Evolutionary conservation across 2,113 vertebrate species (phyloP).

Genomic region (Saccopteryx bilineata): DNA sequence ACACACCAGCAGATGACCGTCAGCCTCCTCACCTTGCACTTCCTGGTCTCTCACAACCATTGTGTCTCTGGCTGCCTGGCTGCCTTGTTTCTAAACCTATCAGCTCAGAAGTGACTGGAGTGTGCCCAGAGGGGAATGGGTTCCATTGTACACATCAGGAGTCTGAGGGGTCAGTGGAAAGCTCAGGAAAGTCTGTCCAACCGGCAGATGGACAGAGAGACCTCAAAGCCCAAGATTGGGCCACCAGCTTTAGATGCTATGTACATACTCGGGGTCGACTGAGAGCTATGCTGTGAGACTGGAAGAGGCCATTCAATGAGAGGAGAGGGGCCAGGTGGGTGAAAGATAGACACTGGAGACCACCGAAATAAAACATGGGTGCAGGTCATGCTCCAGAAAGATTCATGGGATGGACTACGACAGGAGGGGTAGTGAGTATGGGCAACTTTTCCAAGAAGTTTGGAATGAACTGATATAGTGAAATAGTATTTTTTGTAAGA

Average conservation of each 20-base stretch:
- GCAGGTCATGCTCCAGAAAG: background rate
- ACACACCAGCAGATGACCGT: background rate
- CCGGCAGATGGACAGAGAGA: background rate
- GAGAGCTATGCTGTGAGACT: accelerated
- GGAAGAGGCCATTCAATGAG: background rate
- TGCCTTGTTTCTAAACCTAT: background rate
- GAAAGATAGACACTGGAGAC: background rate
- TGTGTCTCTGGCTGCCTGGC: background rate
- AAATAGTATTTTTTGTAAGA: background rate
- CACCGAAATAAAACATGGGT: background rate
- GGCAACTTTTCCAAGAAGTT: background rate
- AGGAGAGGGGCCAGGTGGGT: background rate
- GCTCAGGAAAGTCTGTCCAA: background rate
- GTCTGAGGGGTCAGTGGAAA: background rate
- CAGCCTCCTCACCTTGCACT: background rate
- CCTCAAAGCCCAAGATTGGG: background rate
- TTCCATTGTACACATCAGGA: background rate
- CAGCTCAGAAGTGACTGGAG: background rate
- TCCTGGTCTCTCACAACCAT: background rate
- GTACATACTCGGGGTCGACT: accelerated
- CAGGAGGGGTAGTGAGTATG: background rate
- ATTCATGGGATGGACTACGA: background rate
- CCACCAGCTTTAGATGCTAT: background rate
- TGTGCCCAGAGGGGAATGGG: background rate
- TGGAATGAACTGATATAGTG: background rate